Base-by-base conservation (phyloP, 2,888 invertebrate species). In the Hydrotaea cyrtoneurina region DNA sequence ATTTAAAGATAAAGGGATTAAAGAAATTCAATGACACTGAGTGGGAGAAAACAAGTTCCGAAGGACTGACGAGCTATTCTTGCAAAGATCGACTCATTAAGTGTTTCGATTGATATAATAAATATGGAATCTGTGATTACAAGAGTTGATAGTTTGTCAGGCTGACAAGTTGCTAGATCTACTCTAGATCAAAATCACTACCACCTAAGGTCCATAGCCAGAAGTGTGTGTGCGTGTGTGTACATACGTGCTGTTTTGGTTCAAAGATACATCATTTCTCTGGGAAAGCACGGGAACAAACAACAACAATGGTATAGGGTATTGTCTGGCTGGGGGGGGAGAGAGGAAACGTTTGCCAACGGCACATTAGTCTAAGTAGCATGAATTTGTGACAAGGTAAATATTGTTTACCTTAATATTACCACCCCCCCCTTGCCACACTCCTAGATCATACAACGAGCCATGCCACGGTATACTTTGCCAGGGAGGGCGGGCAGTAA, bases 341-440 rank as follows among this genome's bases (percentile, higher is more conserved):
- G n/a, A n/a, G n/a, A n/a, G n/a, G n/a, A n/a, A n/a, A n/a, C n/a
- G n/a, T n/a, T n/a, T n/a, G 31, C 31, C 31, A 31, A 31, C 31
- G 31, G 43, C 75, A 13, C 69, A 53, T 81, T 55, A 46, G 23
- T 53, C 19, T 69, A 43, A 53, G 39, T 43, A 53, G 71, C 62
- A 62, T 59, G 59, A 73, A 57, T 39, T 46, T 31, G 5, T 66
- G 66, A 80, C 57, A 74, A 76, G 71, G 62, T 72, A 76, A 77
- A 81, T 72, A 76, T 50, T 55, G 55, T 80, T 64, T 55, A 39
- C 72, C 13, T 26, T 62, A 43, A 39, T 26, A 71, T 13, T 31
- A 15, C n/a, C 43, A 1, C 15, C 15, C n/a, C n/a, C 11, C 39
- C 39, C 39, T 8, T 59, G 50, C 59, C 53, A 75, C 46, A 13